Conservation (phyloP, 1,140 invertebrate species). For the Drosophila navojoa region DNA sequence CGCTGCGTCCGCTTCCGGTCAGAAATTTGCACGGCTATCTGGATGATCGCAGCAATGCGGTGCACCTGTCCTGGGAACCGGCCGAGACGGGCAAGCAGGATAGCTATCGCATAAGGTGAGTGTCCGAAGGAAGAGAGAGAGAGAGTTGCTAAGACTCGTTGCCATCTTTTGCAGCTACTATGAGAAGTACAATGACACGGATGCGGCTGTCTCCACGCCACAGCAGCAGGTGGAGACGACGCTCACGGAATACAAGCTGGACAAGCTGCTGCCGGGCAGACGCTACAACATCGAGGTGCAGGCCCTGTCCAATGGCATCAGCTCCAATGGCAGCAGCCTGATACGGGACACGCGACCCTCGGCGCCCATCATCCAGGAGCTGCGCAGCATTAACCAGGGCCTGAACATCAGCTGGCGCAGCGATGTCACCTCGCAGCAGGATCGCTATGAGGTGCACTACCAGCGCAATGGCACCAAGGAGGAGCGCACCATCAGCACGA, state of each 20-base stretch:
- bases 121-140: too few species aligned
- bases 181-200: conserved; percentile 90
- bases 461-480: conserved; percentile 92
- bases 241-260: conserved; percentile 88
- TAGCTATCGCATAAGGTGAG: conserved; percentile 88
- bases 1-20: conserved; percentile 91
- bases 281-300: conserved; percentile 94
- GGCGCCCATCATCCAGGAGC: conserved; percentile 93
- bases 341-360: conserved; percentile 92
- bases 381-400: conserved; percentile 89
- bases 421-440: conserved; percentile 95
- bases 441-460: conserved; percentile 93
- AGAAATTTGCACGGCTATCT: conserved; percentile 85
- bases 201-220: conserved; percentile 86
- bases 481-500: conserved; percentile 86
- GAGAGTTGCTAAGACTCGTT: not conserved
- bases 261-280: conserved; percentile 91
- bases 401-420: conserved; percentile 96
- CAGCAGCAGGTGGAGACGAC: conserved; percentile 84
- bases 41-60: conserved; percentile 88
- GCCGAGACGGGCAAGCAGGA: conserved; percentile 92
- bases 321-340: conserved; percentile 89
- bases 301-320: conserved; percentile 92
- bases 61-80: conserved; percentile 90
- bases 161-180: conserved; percentile 87